Evolutionary conservation across 2,113 vertebrate species (phyloP).

Genomic region (Arvicanthis niloticus): DNA sequence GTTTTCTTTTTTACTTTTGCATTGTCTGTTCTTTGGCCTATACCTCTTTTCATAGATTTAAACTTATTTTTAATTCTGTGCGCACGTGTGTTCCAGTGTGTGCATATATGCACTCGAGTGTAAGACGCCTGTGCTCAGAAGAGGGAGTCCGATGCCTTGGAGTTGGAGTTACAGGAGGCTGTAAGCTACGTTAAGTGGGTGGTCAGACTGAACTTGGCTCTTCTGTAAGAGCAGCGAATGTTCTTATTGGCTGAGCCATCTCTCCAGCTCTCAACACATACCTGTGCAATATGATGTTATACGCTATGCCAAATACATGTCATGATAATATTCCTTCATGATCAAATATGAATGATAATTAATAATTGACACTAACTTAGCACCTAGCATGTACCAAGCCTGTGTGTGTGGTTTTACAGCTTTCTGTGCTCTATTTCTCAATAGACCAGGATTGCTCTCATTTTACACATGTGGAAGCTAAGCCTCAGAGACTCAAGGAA

Average conservation of each 20-base stretch:
- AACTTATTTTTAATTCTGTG: not conserved
- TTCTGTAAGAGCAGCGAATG: not conserved
- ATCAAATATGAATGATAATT: not conserved
- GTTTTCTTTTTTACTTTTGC: not conserved
- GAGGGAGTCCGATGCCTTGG: not conserved
- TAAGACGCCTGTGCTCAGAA: not conserved
- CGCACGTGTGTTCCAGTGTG: not conserved
- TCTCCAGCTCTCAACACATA: not conserved
- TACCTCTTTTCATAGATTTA: not conserved
- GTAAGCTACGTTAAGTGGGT: not conserved
- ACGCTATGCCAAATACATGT: not conserved
- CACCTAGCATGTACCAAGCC: not conserved
- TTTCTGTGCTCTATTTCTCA: conserved; percentile 23
- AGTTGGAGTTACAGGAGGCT: too few species aligned
- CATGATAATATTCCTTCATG: not conserved
- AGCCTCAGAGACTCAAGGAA: not conserved
- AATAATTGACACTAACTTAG: not conserved
- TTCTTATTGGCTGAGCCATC: not conserved
- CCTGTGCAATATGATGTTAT: not conserved
- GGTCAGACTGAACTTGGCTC: not conserved
- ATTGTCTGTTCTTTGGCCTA: not conserved
- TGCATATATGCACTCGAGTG: not conserved
- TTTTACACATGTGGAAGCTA: conserved; percentile 16
- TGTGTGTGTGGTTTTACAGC: not conserved
- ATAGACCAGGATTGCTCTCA: not conserved